Evolutionary conservation across 92 coral and sea anemone genomes (phyloP).

Genomic region (Parazoanthus darwini): DNA sequence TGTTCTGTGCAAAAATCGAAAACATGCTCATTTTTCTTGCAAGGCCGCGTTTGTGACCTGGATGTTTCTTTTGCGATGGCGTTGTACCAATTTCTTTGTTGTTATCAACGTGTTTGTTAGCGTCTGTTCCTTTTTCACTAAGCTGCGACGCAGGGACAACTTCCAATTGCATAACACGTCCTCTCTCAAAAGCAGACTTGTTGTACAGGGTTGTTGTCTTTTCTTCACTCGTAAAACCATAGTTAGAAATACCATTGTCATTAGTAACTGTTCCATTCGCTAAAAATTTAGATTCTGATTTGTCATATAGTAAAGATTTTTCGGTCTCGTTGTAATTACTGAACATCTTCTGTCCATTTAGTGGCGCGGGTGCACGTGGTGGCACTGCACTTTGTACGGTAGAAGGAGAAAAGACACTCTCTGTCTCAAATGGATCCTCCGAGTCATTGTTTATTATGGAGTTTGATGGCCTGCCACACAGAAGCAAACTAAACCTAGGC

Average conservation of each 20-base stretch:
- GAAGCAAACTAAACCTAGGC: not conserved
- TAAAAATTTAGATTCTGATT: not conserved
- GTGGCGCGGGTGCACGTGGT: not conserved
- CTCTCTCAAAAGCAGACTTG: not conserved
- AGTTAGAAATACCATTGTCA: not conserved
- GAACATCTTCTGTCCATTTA: not conserved
- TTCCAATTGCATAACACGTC: not conserved
- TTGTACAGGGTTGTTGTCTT: not conserved
- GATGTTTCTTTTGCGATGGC: not conserved
- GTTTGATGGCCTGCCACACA: not conserved
- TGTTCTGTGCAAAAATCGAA: conserved; percentile 33
- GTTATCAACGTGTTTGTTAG: not conserved
- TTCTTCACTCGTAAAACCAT: not conserved
- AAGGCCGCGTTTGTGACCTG: not conserved
- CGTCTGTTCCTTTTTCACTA: not conserved
- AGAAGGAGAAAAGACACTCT: not conserved
- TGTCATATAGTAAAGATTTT: not conserved
- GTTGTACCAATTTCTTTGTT: not conserved
- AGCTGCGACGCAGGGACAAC: conserved; percentile 22
- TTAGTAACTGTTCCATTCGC: not conserved
- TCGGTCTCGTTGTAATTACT: not conserved
- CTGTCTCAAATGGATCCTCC: not conserved
- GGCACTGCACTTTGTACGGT: not conserved
- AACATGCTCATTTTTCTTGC: conserved; percentile 43
- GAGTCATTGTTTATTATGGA: not conserved